Percentiles rank a stretch among this genome's conserved stretches.
These are phyloP conservation scores for Phrynocephalus guinanensis DNA, from an alignment of 2,797 vertebrate species.

Conservation along the genomic window DNA sequence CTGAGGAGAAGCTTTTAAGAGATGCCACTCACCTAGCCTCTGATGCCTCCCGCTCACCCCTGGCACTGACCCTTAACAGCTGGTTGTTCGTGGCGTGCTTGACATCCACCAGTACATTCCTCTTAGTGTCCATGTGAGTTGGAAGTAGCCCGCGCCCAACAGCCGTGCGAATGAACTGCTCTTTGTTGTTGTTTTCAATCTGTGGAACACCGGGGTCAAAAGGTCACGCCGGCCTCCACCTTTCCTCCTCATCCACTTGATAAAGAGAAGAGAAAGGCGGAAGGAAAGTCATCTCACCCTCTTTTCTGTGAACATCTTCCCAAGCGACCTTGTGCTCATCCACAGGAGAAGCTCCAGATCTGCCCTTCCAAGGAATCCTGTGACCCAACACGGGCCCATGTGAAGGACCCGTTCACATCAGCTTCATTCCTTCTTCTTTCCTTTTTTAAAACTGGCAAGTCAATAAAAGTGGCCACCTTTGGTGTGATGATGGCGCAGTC, in stretches of 20 bases:
- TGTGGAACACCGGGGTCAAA: conserved; percentile 45
- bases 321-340: neutral
- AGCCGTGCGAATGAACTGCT: conserved; percentile 37
- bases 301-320: conserved; percentile 50
- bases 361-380: conserved; percentile 29
- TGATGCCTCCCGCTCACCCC: conserved; percentile 71
- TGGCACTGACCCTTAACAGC: neutral
- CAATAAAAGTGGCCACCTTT: neutral
- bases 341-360: neutral
- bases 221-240: conserved; percentile 33
- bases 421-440: too few relatives aligned
- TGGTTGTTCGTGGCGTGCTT: conserved; percentile 50
- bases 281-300: conserved; percentile 33
- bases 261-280: conserved; percentile 28
- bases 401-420: neutral
- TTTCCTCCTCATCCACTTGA: conserved; percentile 37
- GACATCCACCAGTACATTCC: neutral
- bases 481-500: neutral
- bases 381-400: neutral
- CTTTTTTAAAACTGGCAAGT: neutral
- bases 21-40: conserved; percentile 84
- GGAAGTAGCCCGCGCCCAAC: neutral
- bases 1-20: conserved; percentile 76
- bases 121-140: conserved; percentile 60
- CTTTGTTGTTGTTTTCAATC: conserved; percentile 45